These are phyloP conservation scores for Acanthisitta chloris DNA, from an alignment of 2,113 vertebrate genomes.

Conservation along the genomic window DNA sequence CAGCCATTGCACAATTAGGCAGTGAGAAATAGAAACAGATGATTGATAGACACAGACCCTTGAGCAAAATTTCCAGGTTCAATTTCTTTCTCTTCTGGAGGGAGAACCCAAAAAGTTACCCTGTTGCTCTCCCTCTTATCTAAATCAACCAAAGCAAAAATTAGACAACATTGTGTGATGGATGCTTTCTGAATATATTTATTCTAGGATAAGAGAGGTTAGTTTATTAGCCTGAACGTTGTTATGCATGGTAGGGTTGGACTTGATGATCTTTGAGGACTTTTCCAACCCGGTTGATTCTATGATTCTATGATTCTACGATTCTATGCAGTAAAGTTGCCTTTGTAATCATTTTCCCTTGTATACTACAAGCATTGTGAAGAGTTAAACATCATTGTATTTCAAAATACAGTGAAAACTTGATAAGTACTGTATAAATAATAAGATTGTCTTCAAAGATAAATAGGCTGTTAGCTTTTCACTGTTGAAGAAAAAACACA, in stretches of 20 bases:
- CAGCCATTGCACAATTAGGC: background rate
- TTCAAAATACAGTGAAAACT: conserved; percentile 51
- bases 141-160: background rate
- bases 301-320: too few relatives aligned
- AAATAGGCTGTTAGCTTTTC: conserved; percentile 44
- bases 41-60: background rate
- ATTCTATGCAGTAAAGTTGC: too few relatives aligned
- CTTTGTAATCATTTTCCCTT: conserved; percentile 8
- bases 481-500: background rate
- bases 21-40: background rate
- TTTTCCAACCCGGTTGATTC: too few relatives aligned
- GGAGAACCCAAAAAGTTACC: background rate
- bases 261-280: too few relatives aligned
- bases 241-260: too few relatives aligned
- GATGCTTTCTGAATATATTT: background rate
- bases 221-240: too few relatives aligned
- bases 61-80: background rate
- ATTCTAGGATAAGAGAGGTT: background rate
- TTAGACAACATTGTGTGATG: background rate
- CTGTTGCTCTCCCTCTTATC: background rate
- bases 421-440: conserved; percentile 51
- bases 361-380: background rate
- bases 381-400: background rate
- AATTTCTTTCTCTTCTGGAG: background rate
- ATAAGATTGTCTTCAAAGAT: conserved; percentile 47